These are phyloP conservation scores for Notolepis coatsorum DNA, from an alignment of 2,797 vertebrate genomes.

Conservation along the genomic window DNA sequence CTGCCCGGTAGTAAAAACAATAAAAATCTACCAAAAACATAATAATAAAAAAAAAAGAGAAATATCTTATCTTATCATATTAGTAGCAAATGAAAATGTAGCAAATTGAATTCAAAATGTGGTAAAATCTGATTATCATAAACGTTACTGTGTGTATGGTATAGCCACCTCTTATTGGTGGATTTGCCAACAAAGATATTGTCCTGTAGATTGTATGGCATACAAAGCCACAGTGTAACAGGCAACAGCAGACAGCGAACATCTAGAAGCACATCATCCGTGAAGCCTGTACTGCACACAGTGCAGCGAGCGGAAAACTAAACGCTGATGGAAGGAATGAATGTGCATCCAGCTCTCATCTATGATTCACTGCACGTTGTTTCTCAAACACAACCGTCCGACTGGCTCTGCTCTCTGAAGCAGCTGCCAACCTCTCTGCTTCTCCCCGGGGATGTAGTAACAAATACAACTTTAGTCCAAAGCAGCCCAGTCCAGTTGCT, in stretches of 20 bases:
- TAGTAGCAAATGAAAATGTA: too few relatives aligned
- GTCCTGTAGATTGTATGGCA: too few relatives aligned
- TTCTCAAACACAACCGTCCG: constrained; percentile 21
- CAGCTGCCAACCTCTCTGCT: constrained; percentile 14
- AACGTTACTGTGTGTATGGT: too few relatives aligned
- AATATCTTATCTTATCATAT: too few relatives aligned
- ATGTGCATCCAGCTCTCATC: constrained; percentile 1
- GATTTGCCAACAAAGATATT: too few relatives aligned
- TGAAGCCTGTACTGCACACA: not conserved
- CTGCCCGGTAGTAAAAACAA: too few relatives aligned
- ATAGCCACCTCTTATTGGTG: too few relatives aligned
- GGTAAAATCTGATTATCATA: too few relatives aligned
- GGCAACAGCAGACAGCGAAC: constrained; percentile 12
- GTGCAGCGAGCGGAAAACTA: constrained; percentile 16
- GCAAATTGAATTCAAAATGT: too few relatives aligned
- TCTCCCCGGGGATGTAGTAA: constrained; percentile 13
- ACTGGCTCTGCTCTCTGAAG: constrained; percentile 32
- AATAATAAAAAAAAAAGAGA: too few relatives aligned
- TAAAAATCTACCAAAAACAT: too few relatives aligned
- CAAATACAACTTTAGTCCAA: not conserved
- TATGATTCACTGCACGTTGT: constrained; percentile 8
- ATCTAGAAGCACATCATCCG: not conserved
- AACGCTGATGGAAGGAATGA: constrained; percentile 13
- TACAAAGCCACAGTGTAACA: too few relatives aligned
- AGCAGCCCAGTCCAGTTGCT: not conserved